Conservation (phyloP, 2,113 vertebrate species). For the Stictonetta naevosa region DNA sequence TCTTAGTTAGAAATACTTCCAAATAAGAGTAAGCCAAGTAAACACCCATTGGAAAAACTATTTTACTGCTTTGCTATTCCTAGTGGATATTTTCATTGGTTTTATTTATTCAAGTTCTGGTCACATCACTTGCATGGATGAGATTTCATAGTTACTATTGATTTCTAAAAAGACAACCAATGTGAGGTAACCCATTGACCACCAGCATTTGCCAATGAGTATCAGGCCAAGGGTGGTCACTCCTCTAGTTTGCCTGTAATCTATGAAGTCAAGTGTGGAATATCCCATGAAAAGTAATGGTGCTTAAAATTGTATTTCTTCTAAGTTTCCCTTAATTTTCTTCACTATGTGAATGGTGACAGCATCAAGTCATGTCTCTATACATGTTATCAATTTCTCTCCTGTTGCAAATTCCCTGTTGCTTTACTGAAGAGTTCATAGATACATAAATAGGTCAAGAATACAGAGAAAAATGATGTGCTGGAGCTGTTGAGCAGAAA, state of each 20-base stretch:
- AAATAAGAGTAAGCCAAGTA: slow-evolving; percentile 27
- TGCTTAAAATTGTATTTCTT: not conserved
- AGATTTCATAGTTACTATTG: not conserved
- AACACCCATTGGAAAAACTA: slow-evolving; percentile 22
- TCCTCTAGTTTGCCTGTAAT: not conserved
- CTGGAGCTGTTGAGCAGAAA: not conserved
- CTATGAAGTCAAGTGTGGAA: not conserved
- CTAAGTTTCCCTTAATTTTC: not conserved
- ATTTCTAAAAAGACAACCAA: too few species aligned
- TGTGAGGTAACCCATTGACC: not conserved
- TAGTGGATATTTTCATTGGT: not conserved
- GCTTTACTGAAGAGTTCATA: not conserved
- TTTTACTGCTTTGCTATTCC: not conserved
- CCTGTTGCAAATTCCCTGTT: not conserved
- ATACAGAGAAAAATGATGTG: not conserved
- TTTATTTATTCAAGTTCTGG: slow-evolving; percentile 11
- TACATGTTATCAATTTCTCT: not conserved
- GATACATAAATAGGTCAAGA: not conserved
- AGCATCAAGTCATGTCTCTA: not conserved
- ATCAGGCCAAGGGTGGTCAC: not conserved
- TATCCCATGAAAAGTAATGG: not conserved
- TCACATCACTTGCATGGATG: not conserved
- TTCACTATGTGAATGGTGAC: not conserved
- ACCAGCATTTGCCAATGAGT: not conserved
- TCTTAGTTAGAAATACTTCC: slow-evolving; percentile 20